Base-by-base conservation (phyloP, 1,140 invertebrate genomes). In the Ceratosolen solmsi region DNA sequence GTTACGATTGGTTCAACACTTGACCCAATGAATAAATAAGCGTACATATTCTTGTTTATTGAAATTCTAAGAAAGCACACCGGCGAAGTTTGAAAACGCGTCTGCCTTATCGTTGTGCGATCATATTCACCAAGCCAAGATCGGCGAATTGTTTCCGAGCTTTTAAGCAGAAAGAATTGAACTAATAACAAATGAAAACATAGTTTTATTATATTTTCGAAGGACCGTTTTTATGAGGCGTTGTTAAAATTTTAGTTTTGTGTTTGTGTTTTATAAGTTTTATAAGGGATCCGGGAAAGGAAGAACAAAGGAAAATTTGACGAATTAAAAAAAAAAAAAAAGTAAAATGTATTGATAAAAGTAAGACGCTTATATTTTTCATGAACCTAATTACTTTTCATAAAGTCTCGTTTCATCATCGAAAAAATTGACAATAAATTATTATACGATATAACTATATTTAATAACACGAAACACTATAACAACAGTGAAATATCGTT, bases 31-130 rank as follows among this genome's bases (percentile, higher is more conserved):
- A 17, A 17, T 38, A n/a, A n/a, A 38, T 20, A 54, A 46, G 49
- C 22, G 25, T n/a, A 38, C 13, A 38, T 54, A 71, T 60, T 15
- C 20, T 30, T 22, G 22, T 11, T 54, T 15, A 15, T 74, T 56
- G 51, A 60, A 68, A 75, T 75, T 75, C 73, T 17, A 58, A 41
- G 73, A 75, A 75, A 75, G 51, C 73, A 27, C 20, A 41, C 54
- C 51, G 54, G n/a, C 30, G 22, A 56, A 60, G 33, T 75, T 75
- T 75, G n/a, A 75, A 75, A 56, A 17, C 33, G 33, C 30, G 41
- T 73, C 20, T 41, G n/a, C 25, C 22, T 25, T 46, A 72, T 74
- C 30, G 8, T 49, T 9, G 17, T 2, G 49, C n/a, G 15, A 56
- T 56, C 30, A 4, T 20, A 20, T 41, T 25, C 11, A 38, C 3